Conservation (phyloP, 2,797 vertebrate species). For the Vultur gryphus region DNA sequence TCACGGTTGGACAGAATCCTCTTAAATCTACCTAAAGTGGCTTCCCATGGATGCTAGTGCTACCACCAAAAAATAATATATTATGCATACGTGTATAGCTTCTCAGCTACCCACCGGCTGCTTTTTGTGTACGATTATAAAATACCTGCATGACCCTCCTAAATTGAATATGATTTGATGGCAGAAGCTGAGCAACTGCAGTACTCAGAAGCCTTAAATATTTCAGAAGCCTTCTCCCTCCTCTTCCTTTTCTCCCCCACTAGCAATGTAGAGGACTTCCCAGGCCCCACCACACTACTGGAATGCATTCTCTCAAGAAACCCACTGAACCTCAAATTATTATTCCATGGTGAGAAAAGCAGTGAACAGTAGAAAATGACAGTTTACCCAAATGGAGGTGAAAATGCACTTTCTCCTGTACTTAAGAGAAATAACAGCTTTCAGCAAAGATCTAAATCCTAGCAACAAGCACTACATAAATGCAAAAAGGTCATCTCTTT, state of each 20-base stretch:
- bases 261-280: neutral
- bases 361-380: constrained; percentile 56
- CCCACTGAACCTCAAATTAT: constrained; percentile 55
- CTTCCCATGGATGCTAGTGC: constrained; percentile 27
- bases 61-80: constrained; percentile 32
- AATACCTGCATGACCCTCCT: constrained; percentile 35
- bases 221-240: constrained; percentile 45
- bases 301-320: constrained; percentile 52
- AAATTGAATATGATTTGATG: constrained; percentile 46
- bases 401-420: constrained; percentile 60
- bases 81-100: constrained; percentile 8
- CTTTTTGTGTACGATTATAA: constrained; percentile 21
- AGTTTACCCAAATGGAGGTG: constrained; percentile 56
- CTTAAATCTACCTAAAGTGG: constrained; percentile 59
- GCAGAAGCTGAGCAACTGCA: constrained; percentile 34
- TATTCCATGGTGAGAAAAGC: constrained; percentile 50
- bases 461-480: constrained; percentile 58
- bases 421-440: constrained; percentile 66
- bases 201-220: constrained; percentile 1
- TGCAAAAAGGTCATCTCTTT: constrained; percentile 49
- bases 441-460: constrained; percentile 58
- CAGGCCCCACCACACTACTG: neutral
- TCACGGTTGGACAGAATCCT: constrained; percentile 35
- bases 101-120: constrained; percentile 29
- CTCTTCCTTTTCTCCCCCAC: constrained; percentile 4